Evolutionary conservation across 2,797 vertebrate species (phyloP).

Genomic region (Rachycentron canadum): DNA sequence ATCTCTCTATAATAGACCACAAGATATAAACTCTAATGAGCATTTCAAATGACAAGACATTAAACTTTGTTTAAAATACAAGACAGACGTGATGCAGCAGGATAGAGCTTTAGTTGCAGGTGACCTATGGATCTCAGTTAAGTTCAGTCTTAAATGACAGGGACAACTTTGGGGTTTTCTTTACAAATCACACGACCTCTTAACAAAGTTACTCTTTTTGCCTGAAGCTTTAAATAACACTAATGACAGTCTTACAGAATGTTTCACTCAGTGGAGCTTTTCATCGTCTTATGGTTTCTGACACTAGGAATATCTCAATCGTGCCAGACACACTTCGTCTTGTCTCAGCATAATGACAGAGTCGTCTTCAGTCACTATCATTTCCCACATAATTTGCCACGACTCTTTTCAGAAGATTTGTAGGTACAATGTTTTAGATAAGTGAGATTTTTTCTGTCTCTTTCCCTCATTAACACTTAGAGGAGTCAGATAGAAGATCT

Average conservation of each 20-base stretch:
- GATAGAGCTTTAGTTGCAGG: neutral
- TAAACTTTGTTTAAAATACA: too few species aligned
- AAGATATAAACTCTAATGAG: neutral
- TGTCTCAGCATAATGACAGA: slow-evolving; percentile 67
- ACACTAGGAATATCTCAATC: neutral
- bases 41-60: neutral
- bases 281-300: slow-evolving; percentile 15
- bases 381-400: slow-evolving; percentile 64
- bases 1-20: neutral
- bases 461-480: slow-evolving; percentile 9
- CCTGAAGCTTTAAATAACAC: slow-evolving; percentile 16
- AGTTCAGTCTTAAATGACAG: slow-evolving; percentile 15
- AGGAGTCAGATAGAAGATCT: neutral
- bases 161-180: neutral
- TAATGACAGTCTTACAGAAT: slow-evolving; percentile 5
- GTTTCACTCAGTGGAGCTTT: neutral
- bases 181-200: too few species aligned
- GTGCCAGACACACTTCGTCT: slow-evolving; percentile 20
- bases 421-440: slow-evolving; percentile 50
- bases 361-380: slow-evolving; percentile 64
- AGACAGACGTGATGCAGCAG: neutral
- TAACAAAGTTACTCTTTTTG: neutral
- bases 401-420: slow-evolving; percentile 54
- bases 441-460: slow-evolving; percentile 10
- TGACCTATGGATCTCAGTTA: neutral